Conservation (phyloP, 1,140 invertebrate species). For the Xylocopa sonorina region DNA sequence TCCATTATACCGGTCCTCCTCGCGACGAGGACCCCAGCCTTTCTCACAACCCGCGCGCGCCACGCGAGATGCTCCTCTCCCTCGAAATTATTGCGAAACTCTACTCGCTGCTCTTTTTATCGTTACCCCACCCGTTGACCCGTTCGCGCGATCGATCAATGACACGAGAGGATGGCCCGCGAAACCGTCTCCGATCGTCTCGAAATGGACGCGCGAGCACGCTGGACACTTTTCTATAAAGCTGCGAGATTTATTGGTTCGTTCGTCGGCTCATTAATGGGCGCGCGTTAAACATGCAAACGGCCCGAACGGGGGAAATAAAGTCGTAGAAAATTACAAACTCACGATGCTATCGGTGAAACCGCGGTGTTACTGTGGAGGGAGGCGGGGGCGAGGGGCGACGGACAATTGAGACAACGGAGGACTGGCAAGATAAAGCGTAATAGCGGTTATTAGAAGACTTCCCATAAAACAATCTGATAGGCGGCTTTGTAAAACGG, state of each 20-base stretch:
- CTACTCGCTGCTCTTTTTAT: background rate
- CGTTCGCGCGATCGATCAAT: too few relatives aligned
- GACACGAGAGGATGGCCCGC: too few relatives aligned
- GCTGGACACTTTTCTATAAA: background rate
- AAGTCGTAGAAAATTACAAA: constrained; percentile 27
- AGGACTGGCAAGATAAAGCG: constrained; percentile 14
- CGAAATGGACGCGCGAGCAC: too few relatives aligned
- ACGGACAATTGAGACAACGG: constrained; percentile 23
- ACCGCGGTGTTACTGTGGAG: constrained; percentile 6
- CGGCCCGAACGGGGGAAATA: constrained; percentile 16
- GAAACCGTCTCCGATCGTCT: too few relatives aligned
- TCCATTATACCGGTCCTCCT: constrained; percentile 64
- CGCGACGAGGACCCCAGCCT: constrained; percentile 26
- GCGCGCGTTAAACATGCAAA: constrained; percentile 5
- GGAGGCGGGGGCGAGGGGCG: background rate
- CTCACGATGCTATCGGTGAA: constrained; percentile 23
- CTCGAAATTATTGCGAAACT: background rate
- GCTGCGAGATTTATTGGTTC: constrained; percentile 9
- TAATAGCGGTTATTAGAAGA: constrained; percentile 13
- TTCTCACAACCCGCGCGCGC: constrained; percentile 29
- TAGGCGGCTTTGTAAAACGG: background rate
- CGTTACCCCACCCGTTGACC: too few relatives aligned
- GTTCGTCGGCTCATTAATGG: constrained; percentile 17
- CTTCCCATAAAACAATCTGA: constrained; percentile 22
- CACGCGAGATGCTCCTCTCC: background rate